Percentiles rank a stretch among this genome's conserved stretches.
Evolutionary conservation across 2,797 vertebrate genomes (phyloP).

Genomic region (Typhlichthys eigenmanni): DNA sequence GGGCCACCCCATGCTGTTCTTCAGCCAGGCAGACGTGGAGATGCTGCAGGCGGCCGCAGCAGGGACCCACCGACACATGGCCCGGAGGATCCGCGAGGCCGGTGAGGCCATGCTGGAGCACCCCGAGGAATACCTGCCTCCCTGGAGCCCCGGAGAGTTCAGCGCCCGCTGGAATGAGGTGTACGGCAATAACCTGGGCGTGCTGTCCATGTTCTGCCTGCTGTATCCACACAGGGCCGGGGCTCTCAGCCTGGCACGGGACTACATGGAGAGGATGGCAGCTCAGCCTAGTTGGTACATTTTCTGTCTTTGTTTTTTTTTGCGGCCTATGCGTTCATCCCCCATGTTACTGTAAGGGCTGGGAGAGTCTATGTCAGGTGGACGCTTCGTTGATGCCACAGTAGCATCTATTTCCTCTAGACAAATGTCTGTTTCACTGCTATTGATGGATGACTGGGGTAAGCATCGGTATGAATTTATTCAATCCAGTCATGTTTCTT

Average conservation of each 20-base stretch:
- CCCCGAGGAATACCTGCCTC: constrained; percentile 91
- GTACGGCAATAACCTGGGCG: constrained; percentile 96
- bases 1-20: constrained; percentile 96
- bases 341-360: too few relatives aligned
- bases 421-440: too few relatives aligned
- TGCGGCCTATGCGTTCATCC: constrained; percentile 29
- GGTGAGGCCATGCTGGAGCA: constrained; percentile 89
- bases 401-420: too few relatives aligned
- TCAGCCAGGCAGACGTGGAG: constrained; percentile 81
- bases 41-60: constrained; percentile 79
- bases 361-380: too few relatives aligned
- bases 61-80: constrained; percentile 84
- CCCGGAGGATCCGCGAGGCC: constrained; percentile 82
- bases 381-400: too few relatives aligned
- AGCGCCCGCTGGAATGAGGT: constrained; percentile 97
- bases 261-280: constrained; percentile 99
- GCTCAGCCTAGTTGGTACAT: constrained; percentile 99
- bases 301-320: constrained; percentile 75
- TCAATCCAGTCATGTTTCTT: too few relatives aligned
- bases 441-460: too few relatives aligned
- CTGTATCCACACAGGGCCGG: constrained; percentile 91
- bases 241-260: constrained; percentile 86
- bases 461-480: too few relatives aligned
- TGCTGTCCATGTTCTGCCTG: constrained; percentile 94
- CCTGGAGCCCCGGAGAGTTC: constrained; percentile 91